Base-by-base conservation (phyloP, 2,797 vertebrate species). In the Halcyon smyrnensis region DNA sequence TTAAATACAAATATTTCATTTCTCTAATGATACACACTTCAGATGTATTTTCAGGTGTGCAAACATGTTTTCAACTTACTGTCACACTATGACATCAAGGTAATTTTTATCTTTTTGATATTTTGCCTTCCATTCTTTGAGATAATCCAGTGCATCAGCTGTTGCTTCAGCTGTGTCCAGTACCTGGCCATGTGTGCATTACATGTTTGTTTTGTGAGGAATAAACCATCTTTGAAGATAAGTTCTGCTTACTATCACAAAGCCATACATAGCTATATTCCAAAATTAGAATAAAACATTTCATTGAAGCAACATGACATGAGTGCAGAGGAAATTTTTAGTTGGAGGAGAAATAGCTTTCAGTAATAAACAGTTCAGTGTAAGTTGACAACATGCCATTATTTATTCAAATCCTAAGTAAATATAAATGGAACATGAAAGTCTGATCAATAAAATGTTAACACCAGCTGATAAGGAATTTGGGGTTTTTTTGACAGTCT, bases 121-220 rank as follows among this genome's bases (percentile, higher is more conserved):
- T 79, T 92, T 82, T 83, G 6, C 20, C 60, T 90, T 37, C 27
- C 50, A 62, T 84, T 69, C 57, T 94, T 94, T 84, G 90, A 86
- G 57, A 91, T 87, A 77, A 56, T 83, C 53, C 36, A 60, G 53
- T 74, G 41, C 53, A 79, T 85, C 45, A 90, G 71, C 67, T 85
- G 39, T 59, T 85, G 20, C 68, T 94, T 91, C 74, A 93, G 18
- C 82, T 78, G 34, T 78, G 43, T 70, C 67, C n/a, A 43, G 9
- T 79, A 76, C 45, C 63, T 88, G 63, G 24, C 45, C 36, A 60
- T 63, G 75, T 56, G 39, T 73, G 45, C 37, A 69, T 3, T 57
- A 36, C 4, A 28, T 28, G 6, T 12, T 70, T 53, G 11, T 54
- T 91, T 81, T 78, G 18, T 78, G 36, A 75, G 17, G 81, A 88